Conservation (phyloP, 2,888 invertebrate genomes). For the Gymnoscelis rufifasciata region DNA sequence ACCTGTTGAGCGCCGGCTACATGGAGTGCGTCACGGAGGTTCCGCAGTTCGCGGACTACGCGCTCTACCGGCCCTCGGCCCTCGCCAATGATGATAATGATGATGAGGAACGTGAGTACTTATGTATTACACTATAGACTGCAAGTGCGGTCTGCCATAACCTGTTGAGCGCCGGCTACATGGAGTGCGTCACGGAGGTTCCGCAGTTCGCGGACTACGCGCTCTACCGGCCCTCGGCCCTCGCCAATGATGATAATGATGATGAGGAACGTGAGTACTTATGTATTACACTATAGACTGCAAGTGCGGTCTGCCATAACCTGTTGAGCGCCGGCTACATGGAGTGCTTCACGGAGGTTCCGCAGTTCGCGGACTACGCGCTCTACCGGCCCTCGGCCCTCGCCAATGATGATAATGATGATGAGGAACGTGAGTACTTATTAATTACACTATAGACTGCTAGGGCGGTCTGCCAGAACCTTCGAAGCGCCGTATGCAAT, state of each 20-base stretch:
- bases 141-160: slow-evolving; percentile 88
- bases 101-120: slow-evolving; percentile 16
- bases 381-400: slow-evolving; percentile 68
- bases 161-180: slow-evolving; percentile 85
- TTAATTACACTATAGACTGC: background rate
- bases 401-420: too few relatives aligned
- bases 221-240: slow-evolving; percentile 69
- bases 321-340: slow-evolving; percentile 87
- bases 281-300: too few relatives aligned
- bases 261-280: slow-evolving; percentile 16
- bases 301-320: slow-evolving; percentile 87
- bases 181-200: slow-evolving; percentile 82
- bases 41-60: slow-evolving; percentile 80
- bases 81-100: slow-evolving; percentile 33
- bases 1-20: slow-evolving; percentile 85
- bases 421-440: background rate
- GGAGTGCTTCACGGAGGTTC: slow-evolving; percentile 81
- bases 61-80: slow-evolving; percentile 72
- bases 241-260: slow-evolving; percentile 32
- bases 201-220: slow-evolving; percentile 81
- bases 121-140: too few relatives aligned
- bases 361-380: slow-evolving; percentile 81
- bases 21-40: slow-evolving; percentile 83
- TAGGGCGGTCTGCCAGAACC: slow-evolving; percentile 84
- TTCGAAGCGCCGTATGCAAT: slow-evolving; percentile 87